A percentile compares a stretch with the other conserved stretches of the same genome.
phyloP scores from a whole-genome alignment of 2,888 invertebrate species.

The Conchocele bisecta region DNA sequence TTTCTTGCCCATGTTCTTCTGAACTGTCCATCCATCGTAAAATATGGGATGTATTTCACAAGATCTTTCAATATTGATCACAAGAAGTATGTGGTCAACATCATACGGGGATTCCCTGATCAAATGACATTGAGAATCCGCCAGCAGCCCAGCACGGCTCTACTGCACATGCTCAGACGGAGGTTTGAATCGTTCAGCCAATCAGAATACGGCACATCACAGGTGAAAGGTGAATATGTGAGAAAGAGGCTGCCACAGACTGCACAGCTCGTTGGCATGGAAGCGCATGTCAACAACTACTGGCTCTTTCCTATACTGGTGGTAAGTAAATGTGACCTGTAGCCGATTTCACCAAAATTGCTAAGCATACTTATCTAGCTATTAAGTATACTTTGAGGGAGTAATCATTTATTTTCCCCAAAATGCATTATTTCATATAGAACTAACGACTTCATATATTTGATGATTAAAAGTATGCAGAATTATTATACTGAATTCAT shows the following conservation, averaged over 20 bases:
- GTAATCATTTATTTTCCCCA: too few relatives aligned
- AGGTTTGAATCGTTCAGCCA: constrained; percentile 69
- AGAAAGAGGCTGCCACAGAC: constrained; percentile 71
- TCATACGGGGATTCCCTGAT: constrained; percentile 80
- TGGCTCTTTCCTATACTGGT: constrained; percentile 82
- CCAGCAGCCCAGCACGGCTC: constrained; percentile 76
- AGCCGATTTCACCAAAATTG: too few relatives aligned
- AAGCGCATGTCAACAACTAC: constrained; percentile 77
- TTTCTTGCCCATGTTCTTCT: constrained; percentile 72
- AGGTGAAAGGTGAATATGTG: constrained; percentile 80
- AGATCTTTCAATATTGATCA: constrained; percentile 70
- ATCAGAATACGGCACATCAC: constrained; percentile 64
- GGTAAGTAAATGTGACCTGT: too few relatives aligned
- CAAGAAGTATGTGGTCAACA: constrained; percentile 72
- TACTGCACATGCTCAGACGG: constrained; percentile 75
- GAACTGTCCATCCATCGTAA: constrained; percentile 72
- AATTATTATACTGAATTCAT: too few relatives aligned
- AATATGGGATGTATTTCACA: constrained; percentile 64
- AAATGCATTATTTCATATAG: too few relatives aligned
- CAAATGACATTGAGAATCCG: constrained; percentile 75
- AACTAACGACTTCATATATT: too few relatives aligned
- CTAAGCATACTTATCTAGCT: too few relatives aligned
- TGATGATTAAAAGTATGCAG: too few relatives aligned
- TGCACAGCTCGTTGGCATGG: constrained; percentile 75
- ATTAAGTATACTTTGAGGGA: too few relatives aligned